Evolutionary conservation across 1,140 invertebrate genomes (phyloP).

Genomic region (Drosophila neocordata): DNA sequence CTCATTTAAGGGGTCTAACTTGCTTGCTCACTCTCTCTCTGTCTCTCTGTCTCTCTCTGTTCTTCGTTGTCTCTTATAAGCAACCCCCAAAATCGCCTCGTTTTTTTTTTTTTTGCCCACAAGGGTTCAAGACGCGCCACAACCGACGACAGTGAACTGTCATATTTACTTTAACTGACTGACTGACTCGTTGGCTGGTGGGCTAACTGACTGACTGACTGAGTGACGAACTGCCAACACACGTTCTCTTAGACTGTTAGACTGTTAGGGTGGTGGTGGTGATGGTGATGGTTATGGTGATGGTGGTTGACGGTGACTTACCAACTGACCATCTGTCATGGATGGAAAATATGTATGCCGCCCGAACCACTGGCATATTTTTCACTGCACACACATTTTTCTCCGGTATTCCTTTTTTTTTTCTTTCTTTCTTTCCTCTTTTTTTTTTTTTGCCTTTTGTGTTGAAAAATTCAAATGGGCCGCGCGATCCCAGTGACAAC

Average conservation of each 20-base stretch:
- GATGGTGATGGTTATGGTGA: slow-evolving; percentile 37
- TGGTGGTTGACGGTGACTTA: slow-evolving; percentile 55
- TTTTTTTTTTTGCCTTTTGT: slow-evolving; percentile 28
- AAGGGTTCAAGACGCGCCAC: slow-evolving; percentile 52
- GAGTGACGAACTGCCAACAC: slow-evolving; percentile 44
- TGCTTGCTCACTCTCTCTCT: background rate
- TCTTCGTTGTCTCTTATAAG: slow-evolving; percentile 3
- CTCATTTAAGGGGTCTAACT: background rate
- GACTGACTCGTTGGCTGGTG: slow-evolving; percentile 23
- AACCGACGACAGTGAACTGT: slow-evolving; percentile 47
- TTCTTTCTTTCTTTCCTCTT: background rate
- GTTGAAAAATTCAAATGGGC: slow-evolving; percentile 46
- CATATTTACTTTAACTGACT: slow-evolving; percentile 55
- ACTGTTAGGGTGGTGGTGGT: slow-evolving; percentile 35
- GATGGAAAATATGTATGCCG: slow-evolving; percentile 14
- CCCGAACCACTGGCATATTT: slow-evolving; percentile 28
- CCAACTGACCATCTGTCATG: slow-evolving; percentile 68
- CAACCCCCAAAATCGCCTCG: slow-evolving; percentile 47
- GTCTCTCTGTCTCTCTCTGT: background rate
- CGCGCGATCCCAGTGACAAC: slow-evolving; percentile 32
- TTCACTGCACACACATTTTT: slow-evolving; percentile 4
- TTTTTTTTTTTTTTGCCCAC: slow-evolving; percentile 10
- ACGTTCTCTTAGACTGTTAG: slow-evolving; percentile 23
- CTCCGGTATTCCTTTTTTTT: no score
- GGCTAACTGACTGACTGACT: slow-evolving; percentile 23